Conservation (phyloP, 2,113 vertebrate species). For the Oryctolagus cuniculus region DNA sequence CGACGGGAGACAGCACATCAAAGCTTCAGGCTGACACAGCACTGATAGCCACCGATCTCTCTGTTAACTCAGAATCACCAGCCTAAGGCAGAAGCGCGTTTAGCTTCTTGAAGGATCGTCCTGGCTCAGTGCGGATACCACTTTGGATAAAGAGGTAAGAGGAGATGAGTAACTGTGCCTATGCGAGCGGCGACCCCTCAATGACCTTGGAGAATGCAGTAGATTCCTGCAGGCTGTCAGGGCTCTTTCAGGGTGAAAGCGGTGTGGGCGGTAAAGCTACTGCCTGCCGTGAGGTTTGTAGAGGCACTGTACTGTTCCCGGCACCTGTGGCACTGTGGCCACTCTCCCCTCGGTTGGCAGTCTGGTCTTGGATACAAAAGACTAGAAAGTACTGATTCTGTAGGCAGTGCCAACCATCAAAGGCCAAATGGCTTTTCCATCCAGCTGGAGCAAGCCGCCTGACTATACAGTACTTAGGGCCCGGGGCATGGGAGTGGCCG, state of each 20-base stretch:
- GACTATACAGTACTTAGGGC: neutral
- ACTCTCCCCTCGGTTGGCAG: neutral
- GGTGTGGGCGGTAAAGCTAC: neutral
- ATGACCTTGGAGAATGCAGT: neutral
- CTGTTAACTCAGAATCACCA: neutral
- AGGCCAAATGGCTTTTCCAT: constrained; percentile 39
- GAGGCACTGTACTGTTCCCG: neutral
- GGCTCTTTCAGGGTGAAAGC: neutral
- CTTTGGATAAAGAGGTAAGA: neutral
- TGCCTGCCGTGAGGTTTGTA: too few relatives aligned
- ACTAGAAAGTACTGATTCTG: neutral
- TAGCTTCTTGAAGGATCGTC: neutral
- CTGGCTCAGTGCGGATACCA: neutral
- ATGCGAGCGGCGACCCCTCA: neutral
- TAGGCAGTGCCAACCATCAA: constrained; percentile 43
- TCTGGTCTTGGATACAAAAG: constrained; percentile 38
- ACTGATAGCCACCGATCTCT: neutral
- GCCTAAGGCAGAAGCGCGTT: neutral
- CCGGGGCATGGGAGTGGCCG: neutral
- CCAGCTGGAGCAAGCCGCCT: neutral
- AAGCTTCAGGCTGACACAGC: neutral
- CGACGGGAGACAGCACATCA: too few relatives aligned
- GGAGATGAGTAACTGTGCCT: neutral
- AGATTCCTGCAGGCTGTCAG: neutral
- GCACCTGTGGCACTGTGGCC: neutral